Evolutionary conservation across 1,140 invertebrate species (phyloP).

Genomic region (Euura lappo): DNA sequence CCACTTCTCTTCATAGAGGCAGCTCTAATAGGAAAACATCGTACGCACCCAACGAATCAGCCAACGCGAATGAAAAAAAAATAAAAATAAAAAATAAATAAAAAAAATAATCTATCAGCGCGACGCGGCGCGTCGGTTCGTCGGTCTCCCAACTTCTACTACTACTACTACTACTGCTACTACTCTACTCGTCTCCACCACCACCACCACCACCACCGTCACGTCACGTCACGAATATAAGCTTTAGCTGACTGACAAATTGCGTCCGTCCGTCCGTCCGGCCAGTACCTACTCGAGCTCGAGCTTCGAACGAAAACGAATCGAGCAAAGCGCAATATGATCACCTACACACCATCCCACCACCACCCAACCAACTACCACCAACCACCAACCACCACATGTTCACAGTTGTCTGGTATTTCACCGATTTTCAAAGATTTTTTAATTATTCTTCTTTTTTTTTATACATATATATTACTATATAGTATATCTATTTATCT

Average conservation of each 20-base stretch:
- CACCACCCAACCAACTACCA: slow-evolving; percentile 52
- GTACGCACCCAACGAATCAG: slow-evolving; percentile 47
- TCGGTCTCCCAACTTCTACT: slow-evolving; percentile 51
- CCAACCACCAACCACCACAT: slow-evolving; percentile 53
- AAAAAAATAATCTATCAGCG: no score
- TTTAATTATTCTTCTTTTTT: slow-evolving; percentile 32
- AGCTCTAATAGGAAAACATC: slow-evolving; percentile 45
- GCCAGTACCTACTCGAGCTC: no score
- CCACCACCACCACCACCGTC: slow-evolving; percentile 37
- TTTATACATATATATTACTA: no score
- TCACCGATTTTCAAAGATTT: slow-evolving; percentile 58
- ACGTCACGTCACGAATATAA: slow-evolving; percentile 46
- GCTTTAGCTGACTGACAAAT: slow-evolving; percentile 46
- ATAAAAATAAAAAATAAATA: slow-evolving; percentile 26
- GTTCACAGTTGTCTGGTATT: slow-evolving; percentile 61
- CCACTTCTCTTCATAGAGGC: slow-evolving; percentile 5
- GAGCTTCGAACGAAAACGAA: slow-evolving; percentile 36
- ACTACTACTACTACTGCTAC: slow-evolving; percentile 36
- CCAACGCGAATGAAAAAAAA: slow-evolving; percentile 47
- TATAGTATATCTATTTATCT: neutral
- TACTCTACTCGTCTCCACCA: slow-evolving; percentile 39
- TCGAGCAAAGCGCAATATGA: slow-evolving; percentile 56
- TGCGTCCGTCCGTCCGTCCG: slow-evolving; percentile 46
- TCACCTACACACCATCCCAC: slow-evolving; percentile 60
- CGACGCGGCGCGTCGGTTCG: slow-evolving; percentile 43